Evolutionary conservation across 1,140 invertebrate species (phyloP).

Genomic region (Polyergus mexicanus): DNA sequence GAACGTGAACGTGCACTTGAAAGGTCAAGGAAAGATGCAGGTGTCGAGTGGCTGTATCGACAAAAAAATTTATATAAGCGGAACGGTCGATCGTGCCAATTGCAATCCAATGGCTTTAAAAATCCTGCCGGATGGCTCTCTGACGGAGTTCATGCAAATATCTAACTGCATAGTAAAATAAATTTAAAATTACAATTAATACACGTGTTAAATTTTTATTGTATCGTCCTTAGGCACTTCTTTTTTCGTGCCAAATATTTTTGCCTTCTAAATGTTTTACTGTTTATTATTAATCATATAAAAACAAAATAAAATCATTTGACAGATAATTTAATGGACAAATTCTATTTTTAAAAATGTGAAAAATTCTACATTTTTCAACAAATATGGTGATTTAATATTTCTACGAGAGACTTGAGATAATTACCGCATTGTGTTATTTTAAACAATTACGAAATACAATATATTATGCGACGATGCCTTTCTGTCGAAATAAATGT

Average conservation of each 20-base stretch:
- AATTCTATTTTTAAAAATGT: not conserved
- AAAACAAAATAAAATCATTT: not conserved
- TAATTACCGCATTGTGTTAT: not conserved
- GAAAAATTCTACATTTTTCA: not conserved
- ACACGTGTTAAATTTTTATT: not conserved
- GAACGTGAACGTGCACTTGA: conserved; percentile 68
- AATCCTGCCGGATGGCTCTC: not conserved
- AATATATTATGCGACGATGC: not conserved
- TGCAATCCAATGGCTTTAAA: conserved; percentile 27
- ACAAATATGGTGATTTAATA: not conserved
- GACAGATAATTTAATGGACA: not conserved
- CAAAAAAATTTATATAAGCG: conserved; percentile 52
- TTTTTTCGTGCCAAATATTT: not conserved
- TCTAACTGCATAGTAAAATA: not conserved
- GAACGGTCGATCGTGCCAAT: conserved; percentile 49
- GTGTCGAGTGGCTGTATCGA: conserved; percentile 52
- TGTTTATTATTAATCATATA: not conserved
- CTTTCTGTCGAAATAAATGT: not conserved
- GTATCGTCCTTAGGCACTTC: not conserved
- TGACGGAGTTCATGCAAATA: not conserved
- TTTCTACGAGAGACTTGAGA: not conserved
- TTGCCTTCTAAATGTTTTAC: not conserved
- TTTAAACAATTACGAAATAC: not conserved
- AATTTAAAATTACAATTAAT: not conserved
- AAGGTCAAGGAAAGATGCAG: conserved; percentile 73